phyloP scores from a whole-genome alignment of 64 coral and sea anemone genomes.

The Pachyseris speciosa region DNA sequence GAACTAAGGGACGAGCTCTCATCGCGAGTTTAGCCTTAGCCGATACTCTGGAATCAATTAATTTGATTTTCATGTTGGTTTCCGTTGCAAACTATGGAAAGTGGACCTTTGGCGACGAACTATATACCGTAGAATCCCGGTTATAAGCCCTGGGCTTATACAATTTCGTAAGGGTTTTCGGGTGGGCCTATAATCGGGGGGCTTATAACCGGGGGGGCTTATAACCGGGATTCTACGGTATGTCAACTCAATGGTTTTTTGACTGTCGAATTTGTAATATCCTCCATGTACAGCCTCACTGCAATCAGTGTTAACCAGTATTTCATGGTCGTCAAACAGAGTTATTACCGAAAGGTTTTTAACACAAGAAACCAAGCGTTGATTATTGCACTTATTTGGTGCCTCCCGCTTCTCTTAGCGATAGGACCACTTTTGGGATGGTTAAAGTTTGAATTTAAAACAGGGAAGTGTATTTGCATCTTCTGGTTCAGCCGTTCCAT shows the following conservation, averaged over 20 bases:
- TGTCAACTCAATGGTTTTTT: conserved; percentile 75
- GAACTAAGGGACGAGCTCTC: conserved; percentile 42
- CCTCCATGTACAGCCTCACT: conserved; percentile 79
- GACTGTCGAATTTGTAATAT: conserved; percentile 66
- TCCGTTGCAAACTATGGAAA: conserved; percentile 26
- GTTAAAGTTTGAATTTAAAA: conserved; percentile 74
- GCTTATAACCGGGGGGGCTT: no score
- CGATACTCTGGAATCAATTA: conserved; percentile 59
- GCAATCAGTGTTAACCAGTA: no score
- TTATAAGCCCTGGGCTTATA: no score
- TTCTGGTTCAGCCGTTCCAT: conserved; percentile 73
- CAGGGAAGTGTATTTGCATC: conserved; percentile 46
- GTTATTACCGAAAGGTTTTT: no score
- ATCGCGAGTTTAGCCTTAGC: conserved; percentile 75
- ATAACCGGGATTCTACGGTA: no score
- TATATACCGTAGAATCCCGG: no score
- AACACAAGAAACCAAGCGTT: no score
- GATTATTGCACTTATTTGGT: conserved; percentile 66
- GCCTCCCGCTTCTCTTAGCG: conserved; percentile 70
- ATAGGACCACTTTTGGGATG: conserved; percentile 73
- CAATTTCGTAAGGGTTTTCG: no score
- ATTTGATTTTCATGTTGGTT: conserved; percentile 78
- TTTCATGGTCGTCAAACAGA: no score
- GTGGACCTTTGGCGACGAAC: conserved; percentile 52
- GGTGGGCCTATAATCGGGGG: no score